A percentile compares a stretch with the other conserved stretches of the same genome.
phyloP scores from a whole-genome alignment of 2,888 invertebrate species.

The Synergus itoensis region DNA sequence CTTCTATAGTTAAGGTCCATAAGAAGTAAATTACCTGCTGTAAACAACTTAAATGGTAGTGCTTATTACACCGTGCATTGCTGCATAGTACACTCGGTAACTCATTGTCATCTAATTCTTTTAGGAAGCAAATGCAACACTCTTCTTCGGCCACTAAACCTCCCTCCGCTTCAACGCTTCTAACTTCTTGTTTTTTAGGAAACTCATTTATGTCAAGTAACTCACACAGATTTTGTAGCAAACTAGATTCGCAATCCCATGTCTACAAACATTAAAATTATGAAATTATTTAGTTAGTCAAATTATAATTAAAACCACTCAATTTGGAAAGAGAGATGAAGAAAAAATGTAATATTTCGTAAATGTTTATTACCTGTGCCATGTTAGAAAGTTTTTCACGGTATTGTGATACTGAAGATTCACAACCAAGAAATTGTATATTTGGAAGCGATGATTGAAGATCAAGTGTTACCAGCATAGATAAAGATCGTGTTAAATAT shows the following conservation, averaged over 20 bases:
- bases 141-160: slow-evolving; percentile 68
- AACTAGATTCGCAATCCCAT: slow-evolving; percentile 65
- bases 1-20: no score
- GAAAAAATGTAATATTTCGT: not conserved
- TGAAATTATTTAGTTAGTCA: not conserved
- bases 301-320: not conserved
- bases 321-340: no score
- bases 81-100: slow-evolving; percentile 70
- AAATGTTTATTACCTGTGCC: slow-evolving; percentile 12
- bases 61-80: slow-evolving; percentile 69
- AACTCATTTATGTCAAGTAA: slow-evolving; percentile 68
- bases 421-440: slow-evolving; percentile 71
- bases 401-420: slow-evolving; percentile 64
- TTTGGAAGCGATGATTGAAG: slow-evolving; percentile 66
- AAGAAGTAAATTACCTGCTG: slow-evolving; percentile 60
- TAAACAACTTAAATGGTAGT: slow-evolving; percentile 71
- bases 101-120: slow-evolving; percentile 61
- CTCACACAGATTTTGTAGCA: slow-evolving; percentile 67
- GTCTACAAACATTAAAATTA: slow-evolving; percentile 59
- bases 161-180: slow-evolving; percentile 46
- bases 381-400: not conserved
- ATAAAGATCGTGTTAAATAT: slow-evolving; percentile 67
- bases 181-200: slow-evolving; percentile 58
- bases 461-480: slow-evolving; percentile 67
- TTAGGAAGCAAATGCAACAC: slow-evolving; percentile 73